Evolutionary conservation across 1,140 invertebrate species (phyloP), one percentile per base, ranked within the genome.

Genomic region (Andrena cerasifolii): DNA sequence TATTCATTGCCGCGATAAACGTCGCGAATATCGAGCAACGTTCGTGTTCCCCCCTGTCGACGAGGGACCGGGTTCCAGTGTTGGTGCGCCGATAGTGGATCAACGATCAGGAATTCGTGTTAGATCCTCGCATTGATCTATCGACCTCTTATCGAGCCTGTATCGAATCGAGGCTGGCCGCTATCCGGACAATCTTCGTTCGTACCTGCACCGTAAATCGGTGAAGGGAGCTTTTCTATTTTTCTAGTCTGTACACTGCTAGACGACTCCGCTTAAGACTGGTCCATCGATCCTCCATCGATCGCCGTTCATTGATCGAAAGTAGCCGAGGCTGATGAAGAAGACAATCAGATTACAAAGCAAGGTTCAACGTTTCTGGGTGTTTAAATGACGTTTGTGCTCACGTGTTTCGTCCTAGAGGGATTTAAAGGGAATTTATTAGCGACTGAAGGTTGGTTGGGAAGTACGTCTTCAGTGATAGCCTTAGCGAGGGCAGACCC

Each of bases 1-100:
- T 75, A 45, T 71, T 59, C 66, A 53, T 76, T 51, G 59, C 40
- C 49, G 62, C 26, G 73, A 58, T 74, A 68, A 82, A 63, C 58
- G 26, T 51, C 68, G 51, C 33, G 65, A 78, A 75, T 66, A 78
- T 68, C 47, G 62, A 77, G 36, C 54, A 62, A 61, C 47, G 65
- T 33, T 21, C 65, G 28, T 40, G 47, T 36, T 26, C 40, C 26
- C 12, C 2, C 28, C 8, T 1, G 51, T 31, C 26, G 49, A 43
- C 24, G 18, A n/a, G 16, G 3, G 24, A 16, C 8, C 36, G 36
- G 61, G 18, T 63, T n/a, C 24, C 6, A 12, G 31, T n/a, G 43
- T 51, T 16, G 18, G 21, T 21, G 12, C 6, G 59, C 33, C n/a
- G 18, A 40, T 24, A 33, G 6, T 36, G 31, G 45, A 31, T 40